A percentile compares a stretch with the other conserved stretches of the same genome.
phyloP scores from a whole-genome alignment of 2,888 invertebrate species.

The Cantharis rufa region DNA sequence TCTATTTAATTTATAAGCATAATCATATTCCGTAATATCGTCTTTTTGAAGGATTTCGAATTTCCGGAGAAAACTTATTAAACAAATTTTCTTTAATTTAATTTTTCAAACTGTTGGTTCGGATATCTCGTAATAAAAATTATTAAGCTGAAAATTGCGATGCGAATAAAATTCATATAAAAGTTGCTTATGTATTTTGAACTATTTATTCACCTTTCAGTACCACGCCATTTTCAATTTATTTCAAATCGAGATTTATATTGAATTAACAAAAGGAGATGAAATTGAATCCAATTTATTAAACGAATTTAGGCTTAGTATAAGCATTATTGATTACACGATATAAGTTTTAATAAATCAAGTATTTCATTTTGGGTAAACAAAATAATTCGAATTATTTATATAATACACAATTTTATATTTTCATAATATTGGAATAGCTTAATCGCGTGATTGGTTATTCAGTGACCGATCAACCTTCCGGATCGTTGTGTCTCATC shows the following conservation, averaged over 20 bases:
- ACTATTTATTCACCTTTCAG: neutral
- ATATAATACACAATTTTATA: neutral
- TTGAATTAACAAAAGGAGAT: neutral
- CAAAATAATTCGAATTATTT: neutral
- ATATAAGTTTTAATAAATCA: neutral
- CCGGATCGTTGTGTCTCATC: slow-evolving; percentile 3
- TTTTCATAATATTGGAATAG: neutral
- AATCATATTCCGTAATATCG: neutral
- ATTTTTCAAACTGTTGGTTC: neutral
- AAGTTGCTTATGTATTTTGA: neutral
- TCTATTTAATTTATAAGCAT: no score
- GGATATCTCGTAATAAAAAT: neutral
- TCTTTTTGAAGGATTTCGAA: neutral
- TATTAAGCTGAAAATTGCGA: neutral
- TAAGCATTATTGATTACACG: neutral
- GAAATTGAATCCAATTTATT: neutral
- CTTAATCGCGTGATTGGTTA: slow-evolving; percentile 8
- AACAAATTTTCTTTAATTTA: neutral
- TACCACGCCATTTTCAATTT: neutral
- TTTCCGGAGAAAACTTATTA: neutral
- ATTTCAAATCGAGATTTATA: neutral
- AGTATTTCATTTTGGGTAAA: neutral
- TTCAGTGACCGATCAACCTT: slow-evolving; percentile 6
- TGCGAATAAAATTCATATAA: neutral
- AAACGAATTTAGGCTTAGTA: neutral